phyloP scores from a whole-genome alignment of 2,888 invertebrate genomes.

The Temnothorax ravouxi region DNA sequence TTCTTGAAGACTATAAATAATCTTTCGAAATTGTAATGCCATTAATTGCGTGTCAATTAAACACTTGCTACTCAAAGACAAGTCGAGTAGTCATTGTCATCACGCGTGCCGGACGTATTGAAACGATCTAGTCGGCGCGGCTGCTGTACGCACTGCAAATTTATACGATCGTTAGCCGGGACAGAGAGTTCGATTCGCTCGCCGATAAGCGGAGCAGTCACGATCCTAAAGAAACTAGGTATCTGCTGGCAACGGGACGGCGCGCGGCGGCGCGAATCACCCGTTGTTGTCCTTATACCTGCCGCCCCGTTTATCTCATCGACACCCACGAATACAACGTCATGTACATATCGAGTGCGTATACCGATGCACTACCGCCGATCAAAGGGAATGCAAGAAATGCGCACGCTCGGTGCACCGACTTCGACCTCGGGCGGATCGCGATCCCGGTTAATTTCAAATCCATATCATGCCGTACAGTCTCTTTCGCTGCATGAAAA shows the following conservation, averaged over 20 bases:
- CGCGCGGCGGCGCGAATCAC: conserved; percentile 61
- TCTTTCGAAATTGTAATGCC: background rate
- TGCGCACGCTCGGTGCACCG: conserved; percentile 11
- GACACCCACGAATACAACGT: conserved; percentile 70
- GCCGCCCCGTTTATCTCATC: conserved; percentile 67
- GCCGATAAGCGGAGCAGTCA: conserved; percentile 59
- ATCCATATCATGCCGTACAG: background rate
- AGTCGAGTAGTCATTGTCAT: conserved; percentile 9
- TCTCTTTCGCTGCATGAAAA: background rate
- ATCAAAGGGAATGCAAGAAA: conserved; percentile 65
- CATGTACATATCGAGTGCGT: conserved; percentile 59
- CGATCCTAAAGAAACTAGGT: conserved; percentile 58
- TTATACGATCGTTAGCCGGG: conserved; percentile 68
- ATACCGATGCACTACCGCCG: conserved; percentile 59
- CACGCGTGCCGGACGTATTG: conserved; percentile 37
- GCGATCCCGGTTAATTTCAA: conserved; percentile 4
- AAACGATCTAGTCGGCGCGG: conserved; percentile 50
- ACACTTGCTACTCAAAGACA: background rate
- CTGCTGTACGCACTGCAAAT: conserved; percentile 60
- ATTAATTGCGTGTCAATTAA: conserved; percentile 4
- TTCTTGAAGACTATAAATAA: background rate
- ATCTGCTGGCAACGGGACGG: conserved; percentile 41
- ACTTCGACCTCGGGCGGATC: conserved; percentile 2
- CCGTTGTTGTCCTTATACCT: conserved; percentile 49
- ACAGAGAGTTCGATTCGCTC: conserved; percentile 63